Percentiles rank a stretch among this genome's conserved stretches.
Evolutionary conservation across 64 coral and sea anemone species (phyloP).

Genomic region (Platygyra sinensis): DNA sequence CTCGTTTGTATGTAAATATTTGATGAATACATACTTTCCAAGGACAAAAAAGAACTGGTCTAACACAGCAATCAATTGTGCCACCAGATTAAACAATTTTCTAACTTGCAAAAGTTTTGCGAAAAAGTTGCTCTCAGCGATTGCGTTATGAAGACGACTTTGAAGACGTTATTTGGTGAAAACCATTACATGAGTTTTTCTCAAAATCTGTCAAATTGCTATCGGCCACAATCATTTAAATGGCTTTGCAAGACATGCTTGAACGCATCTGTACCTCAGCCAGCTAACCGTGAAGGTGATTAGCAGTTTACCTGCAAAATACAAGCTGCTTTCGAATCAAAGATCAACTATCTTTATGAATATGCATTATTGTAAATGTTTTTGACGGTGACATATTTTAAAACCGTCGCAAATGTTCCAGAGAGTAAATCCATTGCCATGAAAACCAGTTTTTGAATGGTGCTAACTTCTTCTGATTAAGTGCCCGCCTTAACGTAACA

Average conservation of each 20-base stretch:
- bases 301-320: slow-evolving; percentile 13
- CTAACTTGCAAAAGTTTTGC: neutral
- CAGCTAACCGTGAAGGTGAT: slow-evolving; percentile 21
- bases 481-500: neutral
- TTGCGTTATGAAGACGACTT: neutral
- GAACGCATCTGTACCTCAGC: slow-evolving; percentile 13
- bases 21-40: slow-evolving; percentile 34
- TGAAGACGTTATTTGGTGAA: neutral
- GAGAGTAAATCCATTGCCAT: neutral
- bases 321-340: slow-evolving; percentile 34
- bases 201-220: neutral
- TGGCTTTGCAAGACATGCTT: slow-evolving; percentile 3
- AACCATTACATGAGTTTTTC: neutral
- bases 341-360: slow-evolving; percentile 17
- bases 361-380: slow-evolving; percentile 18
- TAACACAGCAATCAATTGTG: neutral
- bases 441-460: neutral
- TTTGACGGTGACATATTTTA: neutral
- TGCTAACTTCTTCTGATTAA: neutral
- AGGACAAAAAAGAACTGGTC: slow-evolving; percentile 37
- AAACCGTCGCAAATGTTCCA: neutral
- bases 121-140: neutral
- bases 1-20: slow-evolving; percentile 15
- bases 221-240: neutral
- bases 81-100: slow-evolving; percentile 29